Base-by-base conservation (phyloP, 2,113 vertebrate genomes). In the Ia io region DNA sequence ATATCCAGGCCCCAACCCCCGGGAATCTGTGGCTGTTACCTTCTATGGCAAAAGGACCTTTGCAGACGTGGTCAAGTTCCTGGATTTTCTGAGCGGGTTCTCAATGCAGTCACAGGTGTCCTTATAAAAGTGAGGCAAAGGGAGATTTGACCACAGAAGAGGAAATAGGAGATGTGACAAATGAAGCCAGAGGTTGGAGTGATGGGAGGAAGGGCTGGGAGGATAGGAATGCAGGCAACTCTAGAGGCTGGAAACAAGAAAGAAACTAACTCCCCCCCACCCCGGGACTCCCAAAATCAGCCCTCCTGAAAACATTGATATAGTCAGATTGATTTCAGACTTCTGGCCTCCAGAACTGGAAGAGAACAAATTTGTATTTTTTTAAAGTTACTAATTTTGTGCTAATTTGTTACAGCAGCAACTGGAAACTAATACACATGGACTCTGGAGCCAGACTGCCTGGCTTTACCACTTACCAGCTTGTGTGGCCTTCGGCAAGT, bases 391-490 rank as follows among this genome's bases (percentile, higher is more conserved):
- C 17, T 3, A 25, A 14, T 53, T 40, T 25, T 63, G 65, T 47
- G 78, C 20, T 67, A 6, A 92, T 35, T 30, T 47, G 35, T 87
- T 16, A 37, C 53, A 53, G 82, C 82, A 35, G 61, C n/a, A 16
- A 1, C 0, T 40, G 35, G 20, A 83, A 35, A 49, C 71, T 37
- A 16, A 56, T 16, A 18, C 17, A 4, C 16, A 8, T 0, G 13
- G 73, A 12, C 44, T 49, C 61, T 20, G 70, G 70, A 56, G 74
- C 18, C 49, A n/a, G 69, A 22, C 53, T 20, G 67, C 35, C 25
- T 7, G 61, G 14, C 23, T 30, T 13, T 20, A 10, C n/a, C 65
- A 20, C 44, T 6, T 30, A 40, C 49, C 44, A 59, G 59, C 83
- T 32, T n/a, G 23, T 1, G 65, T 25, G 42, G n/a, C 51, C 40